Percentiles rank a stretch among this genome's conserved stretches.
These are phyloP conservation scores for Apodemia hepburni DNA, from an alignment of 2,888 invertebrate species.

Conservation along the genomic window DNA sequence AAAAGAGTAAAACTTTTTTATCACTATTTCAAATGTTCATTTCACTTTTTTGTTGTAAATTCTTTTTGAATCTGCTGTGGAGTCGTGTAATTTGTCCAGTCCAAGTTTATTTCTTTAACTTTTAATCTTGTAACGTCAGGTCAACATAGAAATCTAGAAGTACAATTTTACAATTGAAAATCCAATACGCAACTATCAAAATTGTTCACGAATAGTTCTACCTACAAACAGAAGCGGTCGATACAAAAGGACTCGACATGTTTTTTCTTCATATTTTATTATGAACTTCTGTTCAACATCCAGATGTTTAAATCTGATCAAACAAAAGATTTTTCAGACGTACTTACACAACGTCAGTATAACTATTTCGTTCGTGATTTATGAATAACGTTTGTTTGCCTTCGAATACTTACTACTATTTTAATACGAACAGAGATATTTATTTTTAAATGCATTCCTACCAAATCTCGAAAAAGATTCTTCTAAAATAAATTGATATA, in stretches of 20 bases:
- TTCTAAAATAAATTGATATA: not conserved
- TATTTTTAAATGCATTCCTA: slow-evolving; percentile 35
- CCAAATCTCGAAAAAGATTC: slow-evolving; percentile 16
- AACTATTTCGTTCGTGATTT: slow-evolving; percentile 69
- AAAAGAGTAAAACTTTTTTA: no score
- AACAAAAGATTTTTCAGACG: slow-evolving; percentile 76
- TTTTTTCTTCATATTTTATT: slow-evolving; percentile 79
- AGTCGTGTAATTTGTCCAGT: no score
- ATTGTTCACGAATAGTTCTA: slow-evolving; percentile 38
- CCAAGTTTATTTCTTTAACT: no score
- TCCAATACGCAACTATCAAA: slow-evolving; percentile 53
- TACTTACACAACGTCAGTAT: slow-evolving; percentile 60
- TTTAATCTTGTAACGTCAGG: no score
- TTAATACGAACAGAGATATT: slow-evolving; percentile 35
- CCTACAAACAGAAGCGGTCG: slow-evolving; percentile 60
- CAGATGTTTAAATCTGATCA: slow-evolving; percentile 76
- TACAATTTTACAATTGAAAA: not conserved
- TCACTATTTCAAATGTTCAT: no score
- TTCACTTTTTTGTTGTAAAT: no score
- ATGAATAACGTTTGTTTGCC: slow-evolving; percentile 62
- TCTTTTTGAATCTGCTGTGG: no score
- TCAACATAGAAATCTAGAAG: no score
- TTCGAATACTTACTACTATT: slow-evolving; percentile 57
- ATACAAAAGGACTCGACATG: slow-evolving; percentile 79
- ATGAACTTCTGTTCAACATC: slow-evolving; percentile 78